Percentiles rank a stretch among this genome's conserved stretches.
These are phyloP conservation scores for Drosophila recens DNA, from an alignment of 2,888 invertebrate species.

Conservation along the genomic window DNA sequence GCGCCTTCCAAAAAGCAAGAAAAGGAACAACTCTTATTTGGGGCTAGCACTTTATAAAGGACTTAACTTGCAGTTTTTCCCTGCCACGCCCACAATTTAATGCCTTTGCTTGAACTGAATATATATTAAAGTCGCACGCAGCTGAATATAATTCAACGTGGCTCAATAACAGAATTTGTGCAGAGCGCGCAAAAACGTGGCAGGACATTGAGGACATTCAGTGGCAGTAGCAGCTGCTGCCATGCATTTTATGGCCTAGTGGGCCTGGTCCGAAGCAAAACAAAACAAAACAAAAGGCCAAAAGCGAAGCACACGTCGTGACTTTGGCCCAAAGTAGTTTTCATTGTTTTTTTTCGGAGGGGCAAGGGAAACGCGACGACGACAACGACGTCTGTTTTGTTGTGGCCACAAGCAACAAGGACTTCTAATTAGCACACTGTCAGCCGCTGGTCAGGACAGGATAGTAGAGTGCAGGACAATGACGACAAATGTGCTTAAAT, in stretches of 20 bases:
- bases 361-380: slow-evolving; percentile 3
- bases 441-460: slow-evolving; percentile 57
- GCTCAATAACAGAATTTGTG: slow-evolving; percentile 30
- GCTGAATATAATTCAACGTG: slow-evolving; percentile 52
- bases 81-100: slow-evolving; percentile 35
- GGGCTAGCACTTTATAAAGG: slow-evolving; percentile 46
- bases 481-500: slow-evolving; percentile 80
- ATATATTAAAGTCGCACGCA: slow-evolving; percentile 58
- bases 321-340: slow-evolving; percentile 78
- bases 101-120: neutral
- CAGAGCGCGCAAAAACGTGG: slow-evolving; percentile 37
- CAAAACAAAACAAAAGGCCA: slow-evolving; percentile 35
- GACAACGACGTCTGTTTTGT: slow-evolving; percentile 69
- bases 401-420: slow-evolving; percentile 82
- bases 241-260: slow-evolving; percentile 69
- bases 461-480: slow-evolving; percentile 50
- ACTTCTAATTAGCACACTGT: slow-evolving; percentile 82
- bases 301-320: slow-evolving; percentile 48
- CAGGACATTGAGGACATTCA: slow-evolving; percentile 41
- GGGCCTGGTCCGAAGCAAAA: neutral
- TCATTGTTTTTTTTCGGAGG: slow-evolving; percentile 70
- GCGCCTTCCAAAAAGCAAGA: slow-evolving; percentile 11
- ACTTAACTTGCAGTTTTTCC: slow-evolving; percentile 38
- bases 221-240: slow-evolving; percentile 41
- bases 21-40: slow-evolving; percentile 14